phyloP scores from a whole-genome alignment of 2,888 invertebrate genomes.

The Drosophila greeni region DNA sequence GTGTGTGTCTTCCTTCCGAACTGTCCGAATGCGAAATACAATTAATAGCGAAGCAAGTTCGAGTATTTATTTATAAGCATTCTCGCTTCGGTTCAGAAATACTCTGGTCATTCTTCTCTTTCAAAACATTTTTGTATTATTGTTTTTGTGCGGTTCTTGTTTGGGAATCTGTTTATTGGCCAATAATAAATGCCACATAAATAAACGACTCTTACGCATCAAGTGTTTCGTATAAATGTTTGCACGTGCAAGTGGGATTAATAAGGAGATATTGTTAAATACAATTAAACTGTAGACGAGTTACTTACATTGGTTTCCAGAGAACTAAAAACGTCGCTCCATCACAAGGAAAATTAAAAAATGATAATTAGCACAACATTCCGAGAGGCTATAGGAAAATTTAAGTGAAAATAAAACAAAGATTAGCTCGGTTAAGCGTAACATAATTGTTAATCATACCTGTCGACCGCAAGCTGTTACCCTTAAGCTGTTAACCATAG shows the following conservation, averaged over 20 bases:
- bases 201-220: slow-evolving; percentile 46
- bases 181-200: slow-evolving; percentile 58
- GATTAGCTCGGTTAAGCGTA: neutral
- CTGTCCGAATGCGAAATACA: slow-evolving; percentile 47
- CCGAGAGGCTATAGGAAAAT: slow-evolving; percentile 1
- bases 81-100: slow-evolving; percentile 61
- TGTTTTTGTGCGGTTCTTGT: slow-evolving; percentile 18
- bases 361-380: slow-evolving; percentile 17
- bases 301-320: neutral
- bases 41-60: slow-evolving; percentile 54
- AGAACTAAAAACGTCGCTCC: neutral
- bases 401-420: slow-evolving; percentile 5
- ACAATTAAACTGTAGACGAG: neutral
- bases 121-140: slow-evolving; percentile 7
- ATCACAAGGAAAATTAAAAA: neutral
- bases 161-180: slow-evolving; percentile 54
- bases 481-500: neutral
- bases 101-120: slow-evolving; percentile 59
- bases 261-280: neutral
- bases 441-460: neutral
- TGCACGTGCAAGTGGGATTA: slow-evolving; percentile 51
- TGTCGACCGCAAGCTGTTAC: neutral
- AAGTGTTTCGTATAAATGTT: slow-evolving; percentile 30
- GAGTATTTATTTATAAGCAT: slow-evolving; percentile 69
- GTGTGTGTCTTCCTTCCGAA: slow-evolving; percentile 10